Evolutionary conservation across 1,140 invertebrate genomes (phyloP), one percentile per base, ranked within the genome.

Genomic region (Drosophila arawakana): DNA sequence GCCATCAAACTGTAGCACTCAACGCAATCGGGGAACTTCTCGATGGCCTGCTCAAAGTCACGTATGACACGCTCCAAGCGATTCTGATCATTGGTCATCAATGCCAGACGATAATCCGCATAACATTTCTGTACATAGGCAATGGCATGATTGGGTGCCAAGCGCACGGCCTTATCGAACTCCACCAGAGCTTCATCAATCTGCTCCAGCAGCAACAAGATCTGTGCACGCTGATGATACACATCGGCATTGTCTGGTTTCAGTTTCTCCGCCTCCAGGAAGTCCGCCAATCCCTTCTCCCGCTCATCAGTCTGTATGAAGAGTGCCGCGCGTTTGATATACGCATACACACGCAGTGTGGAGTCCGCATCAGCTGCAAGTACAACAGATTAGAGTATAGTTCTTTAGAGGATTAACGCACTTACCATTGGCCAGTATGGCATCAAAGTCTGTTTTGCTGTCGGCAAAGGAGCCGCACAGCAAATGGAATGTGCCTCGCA

Each of bases 91-190:
- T 94, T 92, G 2, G 91, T 90, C 15, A 93, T 69, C 34, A 93
- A 86, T 3, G 95, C 95, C 89, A 95, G 94, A 83, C 96, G 94
- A 90, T 97, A 98, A 89, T 97, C 95, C 34, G 96, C 95, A 91
- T 97, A 98, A 82, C 96, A 96, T 91, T 97, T 98, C 91, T 99
- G 98, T 46, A 97, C 96, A 89, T 95, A 95, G 13, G 97, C 96
- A 80, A 98, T 95, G 8, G 96, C 95, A 92, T 97, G 97, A 65
- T 96, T 92, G 9, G 97, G 96, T 89, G 97, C 97, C 8, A 98
- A 91, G 78, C 95, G 93, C 2, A 97, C 95, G 55, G 97, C 97
- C 88, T 95, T 97, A 35, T 96, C 94, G 93, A 98, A 98, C 92
- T 99, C 97, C 49, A 93, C 83, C 69, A 96, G 94, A 0, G 98